These are phyloP conservation scores for Amblyornis subalaris DNA, from an alignment of 2,113 vertebrate species.

Conservation along the genomic window DNA sequence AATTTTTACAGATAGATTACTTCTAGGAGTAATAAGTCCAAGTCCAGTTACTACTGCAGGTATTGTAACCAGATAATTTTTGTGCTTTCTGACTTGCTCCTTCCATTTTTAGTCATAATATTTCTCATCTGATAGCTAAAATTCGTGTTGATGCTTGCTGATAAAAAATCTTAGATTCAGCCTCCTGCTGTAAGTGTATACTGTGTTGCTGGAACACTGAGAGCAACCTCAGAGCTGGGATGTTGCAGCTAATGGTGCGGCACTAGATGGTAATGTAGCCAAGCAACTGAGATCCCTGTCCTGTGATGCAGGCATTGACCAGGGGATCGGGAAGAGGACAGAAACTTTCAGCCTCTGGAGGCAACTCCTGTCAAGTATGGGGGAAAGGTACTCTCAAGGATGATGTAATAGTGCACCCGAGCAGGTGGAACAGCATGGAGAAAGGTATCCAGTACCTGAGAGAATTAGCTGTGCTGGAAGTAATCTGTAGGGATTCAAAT, in stretches of 20 bases:
- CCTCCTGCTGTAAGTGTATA: neutral
- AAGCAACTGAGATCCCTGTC: neutral
- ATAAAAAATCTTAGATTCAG: neutral
- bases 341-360: neutral
- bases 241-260: fast-evolving
- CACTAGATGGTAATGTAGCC: neutral
- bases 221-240: neutral
- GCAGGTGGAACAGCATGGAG: fast-evolving
- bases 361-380: neutral
- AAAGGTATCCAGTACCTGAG: neutral
- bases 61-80: neutral
- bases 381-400: neutral
- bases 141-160: neutral
- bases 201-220: neutral
- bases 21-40: neutral
- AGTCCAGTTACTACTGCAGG: neutral
- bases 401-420: neutral
- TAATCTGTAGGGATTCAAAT: neutral
- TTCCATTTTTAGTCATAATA: fast-evolving
- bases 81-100: neutral
- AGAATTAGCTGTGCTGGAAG: neutral
- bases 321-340: neutral
- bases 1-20: neutral
- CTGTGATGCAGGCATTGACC: neutral
- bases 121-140: neutral